A percentile compares a stretch with the other conserved stretches of the same genome.
These are phyloP conservation scores for Phalacrocorax carbo DNA, from an alignment of 2,113 vertebrate genomes.

Conservation along the genomic window DNA sequence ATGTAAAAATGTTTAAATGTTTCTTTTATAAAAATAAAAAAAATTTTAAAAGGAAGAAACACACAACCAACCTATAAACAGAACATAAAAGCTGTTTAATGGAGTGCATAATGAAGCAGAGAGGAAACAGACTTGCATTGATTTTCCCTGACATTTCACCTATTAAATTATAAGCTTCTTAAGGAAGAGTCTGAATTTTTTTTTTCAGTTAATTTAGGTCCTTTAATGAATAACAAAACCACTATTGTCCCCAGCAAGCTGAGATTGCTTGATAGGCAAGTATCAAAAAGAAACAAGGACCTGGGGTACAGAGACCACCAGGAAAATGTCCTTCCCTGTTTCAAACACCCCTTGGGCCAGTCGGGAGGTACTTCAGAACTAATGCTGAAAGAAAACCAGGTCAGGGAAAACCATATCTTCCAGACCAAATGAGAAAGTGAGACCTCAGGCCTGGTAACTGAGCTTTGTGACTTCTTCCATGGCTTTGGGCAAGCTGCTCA, in stretches of 20 bases:
- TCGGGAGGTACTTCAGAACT: not conserved
- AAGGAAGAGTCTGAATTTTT: conserved; percentile 61
- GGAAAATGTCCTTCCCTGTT: not conserved
- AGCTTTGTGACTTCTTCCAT: not conserved
- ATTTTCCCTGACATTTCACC: conserved; percentile 77
- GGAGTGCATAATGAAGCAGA: conserved; percentile 69
- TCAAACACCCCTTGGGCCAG: not conserved
- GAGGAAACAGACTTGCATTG: conserved; percentile 69
- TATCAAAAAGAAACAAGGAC: not conserved
- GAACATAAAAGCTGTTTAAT: conserved; percentile 79
- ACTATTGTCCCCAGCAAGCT: conserved; percentile 34
- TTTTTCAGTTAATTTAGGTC: conserved; percentile 64
- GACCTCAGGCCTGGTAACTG: not conserved
- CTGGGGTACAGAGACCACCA: not conserved
- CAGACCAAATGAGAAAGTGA: not conserved
- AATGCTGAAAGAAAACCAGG: not conserved
- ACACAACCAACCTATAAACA: conserved; percentile 74
- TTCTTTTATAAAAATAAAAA: conserved; percentile 51
- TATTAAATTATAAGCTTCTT: conserved; percentile 79
- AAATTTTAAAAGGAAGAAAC: not conserved
- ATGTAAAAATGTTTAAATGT: conserved; percentile 61
- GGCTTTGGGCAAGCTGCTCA: not conserved
- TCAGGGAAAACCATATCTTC: not conserved
- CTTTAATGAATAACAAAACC: conserved; percentile 73
- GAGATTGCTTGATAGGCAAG: conserved; percentile 30